Evolutionary conservation across 2,888 invertebrate species (phyloP), one percentile per base, ranked within the genome.

Genomic region (Sarcophaga subvicina): DNA sequence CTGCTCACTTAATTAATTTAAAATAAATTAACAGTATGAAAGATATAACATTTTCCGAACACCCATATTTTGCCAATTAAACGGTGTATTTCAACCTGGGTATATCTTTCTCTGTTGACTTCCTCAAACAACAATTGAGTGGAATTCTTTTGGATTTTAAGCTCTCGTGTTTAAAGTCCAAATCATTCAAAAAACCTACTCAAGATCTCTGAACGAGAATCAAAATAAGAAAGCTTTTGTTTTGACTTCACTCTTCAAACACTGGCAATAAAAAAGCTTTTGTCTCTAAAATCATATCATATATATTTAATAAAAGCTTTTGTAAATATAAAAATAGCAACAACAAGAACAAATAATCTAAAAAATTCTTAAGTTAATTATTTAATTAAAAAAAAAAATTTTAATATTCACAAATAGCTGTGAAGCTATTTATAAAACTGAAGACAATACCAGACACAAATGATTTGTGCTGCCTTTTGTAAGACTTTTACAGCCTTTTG

Each of bases 381-480:
- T 80, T 83, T 80, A 72, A 87, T 84, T 79, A 63, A 78, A 78
- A 79, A 8, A 37, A 10, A 37, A 37, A 2, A 2, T 8, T 54
- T 62, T 60, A n/a, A 62, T 20, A 62, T 62, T 66, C 45, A 64
- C 73, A 78, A 72, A 72, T 45, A 76, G 76, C 69, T 87, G 87
- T 84, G 84, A 87, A 87, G 67, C 78, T 87, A 67, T 87, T 87
- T 76, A 84, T 84, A 54, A 54, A 54, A 54, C 17, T 67, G 10
- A 37, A 78, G 20, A 83, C 71, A 83, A 72, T 72, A 54, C 54
- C 17, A 54, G 54, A 54, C 54, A 54, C 54, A 37, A 0, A 10
- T 2, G 8, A 10, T 12, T 37, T 66, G 66, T 76, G 20, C 71
- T 54, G 73, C 37, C 59, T 64, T 47, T 77, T 71, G 14, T 77